These are phyloP conservation scores for Neodiprion virginianus DNA, from an alignment of 1,140 invertebrate species.

Conservation along the genomic window DNA sequence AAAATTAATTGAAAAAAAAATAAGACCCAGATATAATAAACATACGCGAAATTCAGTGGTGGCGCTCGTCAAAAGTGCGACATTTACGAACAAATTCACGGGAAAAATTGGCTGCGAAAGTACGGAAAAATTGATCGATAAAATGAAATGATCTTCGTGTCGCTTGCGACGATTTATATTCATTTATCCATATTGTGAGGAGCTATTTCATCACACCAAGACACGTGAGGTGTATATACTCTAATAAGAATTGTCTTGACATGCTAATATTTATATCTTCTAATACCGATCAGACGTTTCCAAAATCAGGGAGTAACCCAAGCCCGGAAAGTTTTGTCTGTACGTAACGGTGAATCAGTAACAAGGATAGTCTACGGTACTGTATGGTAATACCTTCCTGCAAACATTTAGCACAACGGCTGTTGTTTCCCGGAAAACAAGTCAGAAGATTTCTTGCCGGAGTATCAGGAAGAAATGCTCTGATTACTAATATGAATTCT, in stretches of 20 bases:
- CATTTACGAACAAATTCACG: neutral
- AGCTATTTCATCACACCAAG: constrained; percentile 21
- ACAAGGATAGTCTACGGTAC: constrained; percentile 13
- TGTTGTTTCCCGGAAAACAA: constrained; percentile 24
- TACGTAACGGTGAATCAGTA: constrained; percentile 12
- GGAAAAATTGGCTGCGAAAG: constrained; percentile 14
- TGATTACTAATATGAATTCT: neutral
- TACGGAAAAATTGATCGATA: constrained; percentile 14
- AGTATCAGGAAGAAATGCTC: constrained; percentile 18
- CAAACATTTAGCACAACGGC: constrained; percentile 23
- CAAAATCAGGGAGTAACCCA: constrained; percentile 11
- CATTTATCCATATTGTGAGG: constrained; percentile 7
- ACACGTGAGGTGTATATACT: constrained; percentile 24
- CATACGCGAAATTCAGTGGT: constrained; percentile 21
- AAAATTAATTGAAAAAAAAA: neutral
- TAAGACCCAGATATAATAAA: neutral
- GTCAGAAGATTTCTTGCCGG: constrained; percentile 18
- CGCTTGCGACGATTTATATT: constrained; percentile 7
- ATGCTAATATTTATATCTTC: constrained; percentile 19
- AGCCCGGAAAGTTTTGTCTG: constrained; percentile 13
- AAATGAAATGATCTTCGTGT: neutral
- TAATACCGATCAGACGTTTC: constrained; percentile 17
- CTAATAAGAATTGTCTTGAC: constrained; percentile 24
- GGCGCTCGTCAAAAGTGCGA: constrained; percentile 13
- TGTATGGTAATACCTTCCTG: constrained; percentile 19